Evolutionary conservation across 2,888 invertebrate genomes (phyloP), one percentile per base, ranked within the genome.

Genomic region (Abrostola triplasia): DNA sequence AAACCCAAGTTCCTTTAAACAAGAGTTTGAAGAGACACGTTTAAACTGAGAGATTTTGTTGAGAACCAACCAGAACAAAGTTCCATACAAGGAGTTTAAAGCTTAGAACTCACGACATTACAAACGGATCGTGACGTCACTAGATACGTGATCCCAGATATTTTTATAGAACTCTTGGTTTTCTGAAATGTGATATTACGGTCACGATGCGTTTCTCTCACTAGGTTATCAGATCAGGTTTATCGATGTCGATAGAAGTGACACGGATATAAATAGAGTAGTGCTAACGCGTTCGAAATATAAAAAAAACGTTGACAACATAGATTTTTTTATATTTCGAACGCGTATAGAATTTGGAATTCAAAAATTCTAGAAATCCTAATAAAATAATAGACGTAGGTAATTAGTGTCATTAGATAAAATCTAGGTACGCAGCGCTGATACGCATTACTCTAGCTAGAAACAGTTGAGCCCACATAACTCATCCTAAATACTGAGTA

Each of bases 21-120:
- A 67, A 64, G 52, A 79, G 59, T 58, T 69, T 12, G 36, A 50
- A 52, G 67, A 62, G 58, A 65, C 62, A 77, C 50, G 54, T 67
- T 66, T 70, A 59, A 63, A 67, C 61, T 53, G 44, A 50, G 40
- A 65, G 63, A 68, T 72, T 64, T 70, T 57, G 42, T 60, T 36
- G 58, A 57, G 48, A 60, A 47, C 59, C 13, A 38, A 49, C 36
- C 36, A 54, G 73, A 64, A 68, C 44, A 53, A 70, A 64, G 52
- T 69, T 73, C 40, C 57, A 56, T 52, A 66, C 41, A 47, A 13
- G 61, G 54, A 67, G 49, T 67, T 49, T 65, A 74, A 70, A 64
- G 67, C 67, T 67, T 47, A 38, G 49, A 8, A 57, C 57, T 58
- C 63, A 64, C 53, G 54, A 61, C 11, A 70, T 38, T 54, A 51